A percentile compares a stretch with the other conserved stretches of the same genome.
Conservation (phyloP, 2,797 vertebrate species). For the Melanotaenia pygmaea region DNA sequence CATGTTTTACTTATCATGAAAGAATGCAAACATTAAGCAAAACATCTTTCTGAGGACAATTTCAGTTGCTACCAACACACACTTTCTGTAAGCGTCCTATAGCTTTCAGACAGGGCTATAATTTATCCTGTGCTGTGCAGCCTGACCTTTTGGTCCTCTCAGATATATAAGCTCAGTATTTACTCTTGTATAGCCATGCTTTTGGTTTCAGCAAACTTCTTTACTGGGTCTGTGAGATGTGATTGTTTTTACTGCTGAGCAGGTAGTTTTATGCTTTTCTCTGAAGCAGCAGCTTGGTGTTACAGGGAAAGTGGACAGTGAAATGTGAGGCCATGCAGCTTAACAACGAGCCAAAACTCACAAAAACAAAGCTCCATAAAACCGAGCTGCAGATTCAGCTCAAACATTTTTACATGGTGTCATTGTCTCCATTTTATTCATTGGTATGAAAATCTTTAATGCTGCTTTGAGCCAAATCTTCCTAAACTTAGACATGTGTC, state of each 20-base stretch:
- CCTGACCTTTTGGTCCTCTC: background rate
- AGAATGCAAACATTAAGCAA: background rate
- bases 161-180: background rate
- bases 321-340: background rate
- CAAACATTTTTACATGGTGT: background rate
- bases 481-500: background rate
- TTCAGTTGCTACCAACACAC: background rate
- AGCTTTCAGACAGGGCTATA: background rate
- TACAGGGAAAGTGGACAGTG: background rate
- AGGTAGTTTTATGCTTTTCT: constrained; percentile 7
- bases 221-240: background rate
- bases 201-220: constrained; percentile 3
- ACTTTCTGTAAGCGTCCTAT: background rate
- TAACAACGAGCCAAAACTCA: background rate
- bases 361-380: background rate
- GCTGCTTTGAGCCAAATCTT: background rate
- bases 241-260: constrained; percentile 13
- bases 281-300: constrained; percentile 6
- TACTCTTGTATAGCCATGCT: background rate
- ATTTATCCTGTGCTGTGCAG: background rate
- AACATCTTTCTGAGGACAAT: background rate
- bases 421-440: background rate
- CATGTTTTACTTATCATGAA: background rate
- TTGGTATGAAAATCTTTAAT: background rate
- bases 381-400: background rate